Percentiles rank a stretch among this genome's conserved stretches.
Evolutionary conservation across 1,140 invertebrate species (phyloP).

Genomic region (Drosophila parvula): DNA sequence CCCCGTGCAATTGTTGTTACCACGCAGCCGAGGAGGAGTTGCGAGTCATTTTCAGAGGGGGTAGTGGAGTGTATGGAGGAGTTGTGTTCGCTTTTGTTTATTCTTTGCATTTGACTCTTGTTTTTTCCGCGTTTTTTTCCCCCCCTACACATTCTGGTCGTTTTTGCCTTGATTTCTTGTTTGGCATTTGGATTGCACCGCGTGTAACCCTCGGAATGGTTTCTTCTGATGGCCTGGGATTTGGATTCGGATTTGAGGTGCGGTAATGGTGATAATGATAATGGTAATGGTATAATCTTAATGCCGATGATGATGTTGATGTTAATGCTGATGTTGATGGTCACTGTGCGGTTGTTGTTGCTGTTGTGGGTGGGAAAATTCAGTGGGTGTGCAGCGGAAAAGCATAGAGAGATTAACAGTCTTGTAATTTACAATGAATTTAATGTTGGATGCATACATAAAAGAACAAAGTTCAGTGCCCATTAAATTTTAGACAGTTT

Average conservation of each 20-base stretch:
- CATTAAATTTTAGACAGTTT: neutral
- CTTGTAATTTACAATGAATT: slow-evolving; percentile 1
- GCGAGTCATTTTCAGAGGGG: neutral
- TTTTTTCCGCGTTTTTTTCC: slow-evolving; percentile 21
- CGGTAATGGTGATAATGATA: slow-evolving; percentile 23
- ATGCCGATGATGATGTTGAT: slow-evolving; percentile 2
- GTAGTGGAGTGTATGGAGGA: neutral
- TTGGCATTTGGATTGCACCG: slow-evolving; percentile 55
- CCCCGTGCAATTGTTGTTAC: slow-evolving; percentile 47
- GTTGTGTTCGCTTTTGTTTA: slow-evolving; percentile 46
- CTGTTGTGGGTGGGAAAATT: slow-evolving; percentile 20
- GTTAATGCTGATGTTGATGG: slow-evolving; percentile 1
- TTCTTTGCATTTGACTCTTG: slow-evolving; percentile 52
- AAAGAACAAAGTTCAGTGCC: neutral
- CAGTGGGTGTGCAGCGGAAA: neutral
- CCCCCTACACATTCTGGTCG: slow-evolving; percentile 26
- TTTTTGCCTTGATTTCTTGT: slow-evolving; percentile 37
- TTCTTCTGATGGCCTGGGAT: slow-evolving; percentile 27
- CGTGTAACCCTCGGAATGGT: slow-evolving; percentile 26
- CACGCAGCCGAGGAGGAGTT: slow-evolving; percentile 25
- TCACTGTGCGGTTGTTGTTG: slow-evolving; percentile 6
- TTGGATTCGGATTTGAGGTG: slow-evolving; percentile 29
- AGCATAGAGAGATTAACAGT: neutral
- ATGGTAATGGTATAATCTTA: slow-evolving; percentile 25
- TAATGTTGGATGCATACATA: neutral